Conservation (phyloP, 2,888 invertebrate genomes). For the Rugalucina vietnamica region DNA sequence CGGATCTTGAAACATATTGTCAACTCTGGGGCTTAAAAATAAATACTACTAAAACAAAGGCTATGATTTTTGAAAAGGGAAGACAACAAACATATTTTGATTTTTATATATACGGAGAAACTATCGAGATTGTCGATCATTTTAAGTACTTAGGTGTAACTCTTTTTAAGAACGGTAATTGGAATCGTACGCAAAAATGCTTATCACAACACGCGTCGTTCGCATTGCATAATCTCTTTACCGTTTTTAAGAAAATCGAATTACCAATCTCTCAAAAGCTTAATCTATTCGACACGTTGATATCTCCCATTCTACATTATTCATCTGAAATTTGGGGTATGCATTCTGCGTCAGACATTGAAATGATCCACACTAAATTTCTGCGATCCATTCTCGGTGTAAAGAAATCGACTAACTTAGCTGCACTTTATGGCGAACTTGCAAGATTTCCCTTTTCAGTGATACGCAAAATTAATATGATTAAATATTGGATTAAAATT, state of each 20-base stretch:
- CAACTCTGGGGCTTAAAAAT: slow-evolving; percentile 10
- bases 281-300: background rate
- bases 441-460: background rate
- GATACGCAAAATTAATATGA: background rate
- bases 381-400: background rate
- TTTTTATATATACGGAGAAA: background rate
- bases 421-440: too few relatives aligned
- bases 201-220: background rate
- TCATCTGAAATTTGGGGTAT: slow-evolving; percentile 3
- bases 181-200: background rate
- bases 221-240: background rate
- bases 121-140: background rate
- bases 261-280: background rate
- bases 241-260: background rate
- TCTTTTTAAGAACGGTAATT: slow-evolving; percentile 3
- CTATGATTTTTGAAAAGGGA: slow-evolving; percentile 8
- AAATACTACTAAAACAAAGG: slow-evolving; percentile 31
- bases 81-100: background rate
- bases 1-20: slow-evolving; percentile 12
- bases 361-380: background rate
- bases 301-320: background rate
- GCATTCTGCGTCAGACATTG: background rate
- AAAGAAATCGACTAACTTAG: too few relatives aligned
- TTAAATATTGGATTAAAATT: too few relatives aligned
- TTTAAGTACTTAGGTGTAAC: background rate